phyloP scores from a whole-genome alignment of 2,113 vertebrate species.

The Mastomys coucha region DNA sequence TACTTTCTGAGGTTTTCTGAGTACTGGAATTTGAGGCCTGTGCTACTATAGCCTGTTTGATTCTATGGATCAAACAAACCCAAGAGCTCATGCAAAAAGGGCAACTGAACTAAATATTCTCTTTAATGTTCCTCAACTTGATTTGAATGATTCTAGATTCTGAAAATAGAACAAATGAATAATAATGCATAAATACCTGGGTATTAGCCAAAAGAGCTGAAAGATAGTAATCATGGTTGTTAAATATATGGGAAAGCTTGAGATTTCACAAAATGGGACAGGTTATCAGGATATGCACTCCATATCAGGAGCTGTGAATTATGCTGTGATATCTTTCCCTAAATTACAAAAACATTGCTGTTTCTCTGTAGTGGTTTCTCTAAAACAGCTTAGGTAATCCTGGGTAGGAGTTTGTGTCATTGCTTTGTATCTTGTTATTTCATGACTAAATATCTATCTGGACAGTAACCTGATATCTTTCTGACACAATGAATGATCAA shows the following conservation, averaged over 20 bases:
- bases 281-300: not conserved
- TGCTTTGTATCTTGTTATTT: not conserved
- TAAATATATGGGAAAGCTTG: not conserved
- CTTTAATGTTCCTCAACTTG: not conserved
- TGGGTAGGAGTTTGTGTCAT: not conserved
- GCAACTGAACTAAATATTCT: not conserved
- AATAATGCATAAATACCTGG: not conserved
- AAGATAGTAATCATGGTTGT: not conserved
- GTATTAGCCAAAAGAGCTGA: not conserved
- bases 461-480: not conserved
- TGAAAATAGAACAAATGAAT: not conserved
- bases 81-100: not conserved
- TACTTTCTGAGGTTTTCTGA: not conserved
- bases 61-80: not conserved
- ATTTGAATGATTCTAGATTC: conserved; percentile 39
- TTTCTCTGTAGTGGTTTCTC: not conserved
- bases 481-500: not conserved
- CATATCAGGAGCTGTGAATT: not conserved
- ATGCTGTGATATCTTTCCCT: not conserved
- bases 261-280: not conserved
- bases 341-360: not conserved
- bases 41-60: no score
- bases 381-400: not conserved
- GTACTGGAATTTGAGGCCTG: no score
- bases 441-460: not conserved